Conservation (phyloP, 1,140 invertebrate genomes). For the Lasioglossum albipes region DNA sequence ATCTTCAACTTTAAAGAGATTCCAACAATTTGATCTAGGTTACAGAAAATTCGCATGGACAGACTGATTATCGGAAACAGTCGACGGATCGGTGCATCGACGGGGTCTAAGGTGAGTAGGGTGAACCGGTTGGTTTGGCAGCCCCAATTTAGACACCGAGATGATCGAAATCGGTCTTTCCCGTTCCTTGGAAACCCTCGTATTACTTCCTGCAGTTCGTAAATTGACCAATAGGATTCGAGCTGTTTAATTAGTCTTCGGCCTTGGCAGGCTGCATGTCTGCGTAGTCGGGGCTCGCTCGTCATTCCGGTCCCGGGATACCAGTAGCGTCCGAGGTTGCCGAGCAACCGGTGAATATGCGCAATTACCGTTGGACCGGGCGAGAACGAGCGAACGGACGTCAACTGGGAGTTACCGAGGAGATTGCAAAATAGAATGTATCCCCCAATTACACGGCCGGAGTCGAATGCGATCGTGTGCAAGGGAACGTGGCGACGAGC, state of each 20-base stretch:
- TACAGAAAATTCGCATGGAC: too few relatives aligned
- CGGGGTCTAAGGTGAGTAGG: too few relatives aligned
- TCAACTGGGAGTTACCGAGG: slow-evolving; percentile 32
- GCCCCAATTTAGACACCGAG: too few relatives aligned
- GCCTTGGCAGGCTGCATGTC: background rate
- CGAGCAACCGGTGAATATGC: slow-evolving; percentile 48
- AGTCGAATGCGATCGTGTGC: slow-evolving; percentile 28
- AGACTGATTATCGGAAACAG: too few relatives aligned
- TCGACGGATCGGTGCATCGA: too few relatives aligned
- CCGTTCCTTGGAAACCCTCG: too few relatives aligned
- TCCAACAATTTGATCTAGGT: too few relatives aligned
- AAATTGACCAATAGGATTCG: background rate
- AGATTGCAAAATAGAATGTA: slow-evolving; percentile 47
- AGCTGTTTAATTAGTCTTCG: background rate
- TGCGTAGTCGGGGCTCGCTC: background rate
- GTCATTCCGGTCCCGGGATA: slow-evolving; percentile 26
- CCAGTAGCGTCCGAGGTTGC: slow-evolving; percentile 35
- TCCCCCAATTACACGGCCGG: slow-evolving; percentile 39
- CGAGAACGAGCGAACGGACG: slow-evolving; percentile 38
- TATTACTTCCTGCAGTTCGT: background rate
- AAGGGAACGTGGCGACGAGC: too few relatives aligned
- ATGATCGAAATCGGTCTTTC: too few relatives aligned
- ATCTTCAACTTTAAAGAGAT: too few relatives aligned
- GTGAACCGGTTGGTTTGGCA: too few relatives aligned
- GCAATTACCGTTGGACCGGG: slow-evolving; percentile 39